phyloP scores from a whole-genome alignment of 2,797 vertebrate species.

The Eospalax fontanierii region DNA sequence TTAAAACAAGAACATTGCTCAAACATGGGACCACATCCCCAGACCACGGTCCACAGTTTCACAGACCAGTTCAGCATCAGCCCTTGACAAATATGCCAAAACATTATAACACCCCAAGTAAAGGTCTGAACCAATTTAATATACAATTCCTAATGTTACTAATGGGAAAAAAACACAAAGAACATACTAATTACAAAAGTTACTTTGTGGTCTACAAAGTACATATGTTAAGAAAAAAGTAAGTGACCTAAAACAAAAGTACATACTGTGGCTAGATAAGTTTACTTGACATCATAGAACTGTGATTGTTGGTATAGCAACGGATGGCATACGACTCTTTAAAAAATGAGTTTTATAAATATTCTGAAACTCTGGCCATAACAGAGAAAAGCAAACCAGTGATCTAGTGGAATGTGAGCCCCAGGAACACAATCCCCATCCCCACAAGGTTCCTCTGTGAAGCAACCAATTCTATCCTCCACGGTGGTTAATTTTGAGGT shows the following conservation, averaged over 20 bases:
- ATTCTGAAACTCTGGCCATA: neutral
- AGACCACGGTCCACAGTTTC: no score
- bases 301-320: neutral
- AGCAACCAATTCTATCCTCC: constrained; percentile 11
- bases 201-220: neutral
- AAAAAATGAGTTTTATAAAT: neutral
- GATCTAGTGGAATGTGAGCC: constrained; percentile 22
- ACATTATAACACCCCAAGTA: no score
- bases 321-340: neutral
- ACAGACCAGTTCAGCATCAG: no score
- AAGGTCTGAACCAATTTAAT: no score
- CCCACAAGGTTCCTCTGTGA: neutral
- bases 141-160: no score
- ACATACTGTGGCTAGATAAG: neutral
- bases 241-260: neutral
- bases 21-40: no score
- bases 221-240: neutral
- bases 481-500: neutral
- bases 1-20: no score
- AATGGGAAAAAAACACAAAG: no score
- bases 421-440: neutral
- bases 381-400: constrained; percentile 7
- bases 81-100: no score
- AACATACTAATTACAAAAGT: no score
- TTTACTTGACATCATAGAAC: neutral